A percentile compares a stretch with the other conserved stretches of the same genome.
Evolutionary conservation across 2,888 invertebrate species (phyloP).

Genomic region (Diloba caeruleocephala): DNA sequence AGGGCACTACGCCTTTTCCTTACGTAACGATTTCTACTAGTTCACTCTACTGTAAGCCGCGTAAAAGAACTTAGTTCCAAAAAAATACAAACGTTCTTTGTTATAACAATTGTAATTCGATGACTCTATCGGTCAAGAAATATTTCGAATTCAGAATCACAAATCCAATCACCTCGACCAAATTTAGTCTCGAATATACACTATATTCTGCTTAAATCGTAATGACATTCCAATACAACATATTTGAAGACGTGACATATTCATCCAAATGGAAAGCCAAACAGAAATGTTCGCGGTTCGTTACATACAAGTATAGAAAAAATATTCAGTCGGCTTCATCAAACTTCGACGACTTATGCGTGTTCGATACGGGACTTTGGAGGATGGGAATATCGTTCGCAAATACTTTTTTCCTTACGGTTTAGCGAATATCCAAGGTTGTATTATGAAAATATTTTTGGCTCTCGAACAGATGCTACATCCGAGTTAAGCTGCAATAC

Average conservation of each 20-base stretch:
- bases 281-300: conserved; percentile 62
- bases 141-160: not conserved
- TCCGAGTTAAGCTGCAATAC: not conserved
- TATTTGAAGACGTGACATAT: conserved; percentile 40
- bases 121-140: not conserved
- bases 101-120: too few species aligned
- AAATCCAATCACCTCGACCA: not conserved
- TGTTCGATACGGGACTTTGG: conserved; percentile 3
- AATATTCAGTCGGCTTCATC: conserved; percentile 36
- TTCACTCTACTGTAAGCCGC: too few species aligned
- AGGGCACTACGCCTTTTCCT: too few species aligned
- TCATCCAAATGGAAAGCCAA: conserved; percentile 58
- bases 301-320: conserved; percentile 54
- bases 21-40: too few species aligned
- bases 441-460: conserved; percentile 25
- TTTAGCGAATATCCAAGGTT: conserved; percentile 22
- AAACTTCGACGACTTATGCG: conserved; percentile 16
- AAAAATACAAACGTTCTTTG: too few species aligned
- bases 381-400: conserved; percentile 4
- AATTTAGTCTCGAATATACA: not conserved
- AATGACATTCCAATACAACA: conserved; percentile 27
- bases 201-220: conserved; percentile 13
- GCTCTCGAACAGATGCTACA: conserved; percentile 1
- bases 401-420: not conserved
- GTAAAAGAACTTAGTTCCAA: too few species aligned